Evolutionary conservation across 2,113 vertebrate genomes (phyloP), one percentile per base, ranked within the genome.

Genomic region (Sprattus sprattus): DNA sequence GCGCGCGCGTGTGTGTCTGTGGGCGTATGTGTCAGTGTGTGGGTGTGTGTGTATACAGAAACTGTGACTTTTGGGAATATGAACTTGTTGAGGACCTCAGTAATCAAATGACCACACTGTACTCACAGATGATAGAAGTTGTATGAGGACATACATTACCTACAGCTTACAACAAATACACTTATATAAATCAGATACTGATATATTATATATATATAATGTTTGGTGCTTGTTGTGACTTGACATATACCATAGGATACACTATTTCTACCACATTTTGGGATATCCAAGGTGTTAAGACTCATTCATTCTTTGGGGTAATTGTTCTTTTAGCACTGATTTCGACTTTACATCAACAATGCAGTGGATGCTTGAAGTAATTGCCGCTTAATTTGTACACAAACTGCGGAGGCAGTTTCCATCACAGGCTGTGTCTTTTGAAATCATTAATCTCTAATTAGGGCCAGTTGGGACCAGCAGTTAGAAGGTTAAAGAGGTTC

Each of bases 381-480:
- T 96, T 96, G 96, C 94, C 94, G 95, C 95, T 96, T 97, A 97
- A 97, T 97, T 97, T 97, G 96, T 97, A 96, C 96, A 96, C 96
- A 97, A 97, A 96, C 96, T 96, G 95, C 96, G 95, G 95, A 96
- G 95, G 96, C 96, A 95, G 96, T 97, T 96, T 97, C 96, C 95
- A 96, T 97, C 96, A 96, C 96, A 96, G 96, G 96, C 96, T 96
- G 96, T 94, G 96, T 96, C 96, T 97, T 97, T 96, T 96, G 96
- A 97, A 97, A 97, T 97, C 96, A 97, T 97, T 97, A 97, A 96
- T 96, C 96, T 97, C 95, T 97, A 97, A 97, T 97, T 97, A 97
- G 96, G 96, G 96, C 96, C 96, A 97, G 96, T 97, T 96, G 96
- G 96, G 96, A 97, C 96, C 96, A 97, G 96, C 96, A 97, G 96